phyloP scores from a whole-genome alignment of 1,140 invertebrate genomes.

The Eufriesea mexicana region DNA sequence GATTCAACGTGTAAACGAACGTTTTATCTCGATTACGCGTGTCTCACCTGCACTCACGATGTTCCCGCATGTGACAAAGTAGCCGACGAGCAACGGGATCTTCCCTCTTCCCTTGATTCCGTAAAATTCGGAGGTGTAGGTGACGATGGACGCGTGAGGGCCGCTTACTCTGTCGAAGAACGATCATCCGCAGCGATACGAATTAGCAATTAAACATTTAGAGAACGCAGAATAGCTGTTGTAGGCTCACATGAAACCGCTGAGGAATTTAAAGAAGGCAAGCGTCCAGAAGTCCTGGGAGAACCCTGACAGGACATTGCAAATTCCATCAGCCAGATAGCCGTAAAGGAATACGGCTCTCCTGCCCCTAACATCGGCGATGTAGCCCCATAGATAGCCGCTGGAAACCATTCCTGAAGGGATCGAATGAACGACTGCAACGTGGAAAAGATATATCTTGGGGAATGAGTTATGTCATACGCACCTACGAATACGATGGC shows the following conservation, averaged over 20 bases:
- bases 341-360: slow-evolving; percentile 87
- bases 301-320: slow-evolving; percentile 86
- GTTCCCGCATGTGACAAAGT: slow-evolving; percentile 79
- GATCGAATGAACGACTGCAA: slow-evolving; percentile 10
- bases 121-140: slow-evolving; percentile 88
- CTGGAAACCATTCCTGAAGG: slow-evolving; percentile 90
- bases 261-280: slow-evolving; percentile 88
- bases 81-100: slow-evolving; percentile 85
- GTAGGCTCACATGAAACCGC: slow-evolving; percentile 88
- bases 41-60: slow-evolving; percentile 76
- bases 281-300: slow-evolving; percentile 88
- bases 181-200: not conserved
- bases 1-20: not conserved
- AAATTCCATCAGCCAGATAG: slow-evolving; percentile 87
- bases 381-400: slow-evolving; percentile 91
- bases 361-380: slow-evolving; percentile 90
- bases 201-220: not conserved
- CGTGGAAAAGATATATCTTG: not conserved
- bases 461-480: not conserved
- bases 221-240: too few species aligned
- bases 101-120: slow-evolving; percentile 84
- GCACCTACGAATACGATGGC: slow-evolving; percentile 86
- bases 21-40: not conserved
- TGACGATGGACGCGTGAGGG: slow-evolving; percentile 87
- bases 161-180: slow-evolving; percentile 86